phyloP scores from a whole-genome alignment of 1,140 invertebrate genomes.

The Eufriesea mexicana region DNA sequence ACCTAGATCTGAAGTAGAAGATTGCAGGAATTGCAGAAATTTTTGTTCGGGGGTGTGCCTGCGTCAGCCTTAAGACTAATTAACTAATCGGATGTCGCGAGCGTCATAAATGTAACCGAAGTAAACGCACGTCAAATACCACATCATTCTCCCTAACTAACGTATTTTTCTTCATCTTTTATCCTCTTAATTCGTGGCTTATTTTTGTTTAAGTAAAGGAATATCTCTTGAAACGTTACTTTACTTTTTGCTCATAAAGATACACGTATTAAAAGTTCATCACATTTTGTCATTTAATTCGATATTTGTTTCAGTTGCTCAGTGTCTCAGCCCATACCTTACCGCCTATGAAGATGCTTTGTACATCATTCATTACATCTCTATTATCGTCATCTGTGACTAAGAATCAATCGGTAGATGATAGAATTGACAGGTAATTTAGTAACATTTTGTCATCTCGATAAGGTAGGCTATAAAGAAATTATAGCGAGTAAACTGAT shows the following conservation, averaged over 20 bases:
- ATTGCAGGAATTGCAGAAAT: constrained; percentile 71
- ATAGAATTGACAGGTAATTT: constrained; percentile 42
- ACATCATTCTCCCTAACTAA: no score
- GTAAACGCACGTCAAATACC: constrained; percentile 9
- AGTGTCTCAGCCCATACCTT: constrained; percentile 83
- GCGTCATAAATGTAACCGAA: neutral
- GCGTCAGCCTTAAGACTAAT: constrained; percentile 61
- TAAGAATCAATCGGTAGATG: constrained; percentile 54
- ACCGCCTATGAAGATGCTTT: constrained; percentile 81
- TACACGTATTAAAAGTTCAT: neutral
- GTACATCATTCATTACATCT: constrained; percentile 80
- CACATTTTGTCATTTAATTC: neutral
- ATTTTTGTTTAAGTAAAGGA: neutral
- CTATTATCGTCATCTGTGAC: constrained; percentile 70
- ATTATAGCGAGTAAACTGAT: neutral
- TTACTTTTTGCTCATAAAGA: neutral
- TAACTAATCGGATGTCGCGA: constrained; percentile 31
- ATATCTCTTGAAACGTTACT: neutral
- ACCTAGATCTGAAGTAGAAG: constrained; percentile 73
- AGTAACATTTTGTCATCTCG: neutral
- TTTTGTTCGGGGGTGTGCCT: constrained; percentile 65
- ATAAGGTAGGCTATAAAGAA: no score
- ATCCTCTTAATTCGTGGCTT: neutral
- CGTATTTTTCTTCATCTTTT: neutral
- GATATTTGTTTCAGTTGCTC: constrained; percentile 80